Conservation (phyloP, 2,888 invertebrate genomes). For the Loripinus fragilis region DNA sequence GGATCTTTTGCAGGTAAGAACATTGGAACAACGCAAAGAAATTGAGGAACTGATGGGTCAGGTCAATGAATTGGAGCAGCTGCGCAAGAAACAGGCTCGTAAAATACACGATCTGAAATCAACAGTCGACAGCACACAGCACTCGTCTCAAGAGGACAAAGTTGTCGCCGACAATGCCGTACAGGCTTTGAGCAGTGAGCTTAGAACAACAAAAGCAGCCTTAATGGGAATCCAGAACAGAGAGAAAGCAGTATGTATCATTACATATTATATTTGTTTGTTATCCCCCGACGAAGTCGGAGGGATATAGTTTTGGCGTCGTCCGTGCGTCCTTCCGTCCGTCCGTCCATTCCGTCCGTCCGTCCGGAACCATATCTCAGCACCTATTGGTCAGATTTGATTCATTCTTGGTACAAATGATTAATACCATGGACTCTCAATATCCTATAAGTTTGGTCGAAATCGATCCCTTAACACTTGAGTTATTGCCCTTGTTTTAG, state of each 20-base stretch:
- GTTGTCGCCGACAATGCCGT: constrained; percentile 81
- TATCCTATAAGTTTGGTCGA: too few species aligned
- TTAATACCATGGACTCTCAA: too few species aligned
- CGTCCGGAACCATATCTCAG: too few species aligned
- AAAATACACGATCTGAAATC: constrained; percentile 80
- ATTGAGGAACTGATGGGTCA: constrained; percentile 77
- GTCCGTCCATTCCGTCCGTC: too few species aligned
- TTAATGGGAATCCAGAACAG: constrained; percentile 78
- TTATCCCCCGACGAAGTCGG: too few species aligned
- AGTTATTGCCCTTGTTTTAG: too few species aligned
- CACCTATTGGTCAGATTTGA: too few species aligned
- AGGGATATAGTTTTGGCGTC: too few species aligned
- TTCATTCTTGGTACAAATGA: too few species aligned
- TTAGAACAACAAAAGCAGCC: constrained; percentile 81
- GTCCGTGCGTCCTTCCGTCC: too few species aligned
- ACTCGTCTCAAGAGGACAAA: constrained; percentile 71
- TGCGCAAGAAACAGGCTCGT: constrained; percentile 81
- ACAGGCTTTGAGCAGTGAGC: constrained; percentile 82
- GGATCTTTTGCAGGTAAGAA: constrained; percentile 71
- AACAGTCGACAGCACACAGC: constrained; percentile 69
- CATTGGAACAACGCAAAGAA: constrained; percentile 80
- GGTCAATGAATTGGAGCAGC: constrained; percentile 81
- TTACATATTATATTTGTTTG: not conserved
- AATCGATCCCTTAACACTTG: too few species aligned
- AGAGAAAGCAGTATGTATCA: constrained; percentile 79